A percentile compares a stretch with the other conserved stretches of the same genome.
These are phyloP conservation scores for Fulmarus glacialis DNA, from an alignment of 2,113 vertebrate species.

Conservation along the genomic window DNA sequence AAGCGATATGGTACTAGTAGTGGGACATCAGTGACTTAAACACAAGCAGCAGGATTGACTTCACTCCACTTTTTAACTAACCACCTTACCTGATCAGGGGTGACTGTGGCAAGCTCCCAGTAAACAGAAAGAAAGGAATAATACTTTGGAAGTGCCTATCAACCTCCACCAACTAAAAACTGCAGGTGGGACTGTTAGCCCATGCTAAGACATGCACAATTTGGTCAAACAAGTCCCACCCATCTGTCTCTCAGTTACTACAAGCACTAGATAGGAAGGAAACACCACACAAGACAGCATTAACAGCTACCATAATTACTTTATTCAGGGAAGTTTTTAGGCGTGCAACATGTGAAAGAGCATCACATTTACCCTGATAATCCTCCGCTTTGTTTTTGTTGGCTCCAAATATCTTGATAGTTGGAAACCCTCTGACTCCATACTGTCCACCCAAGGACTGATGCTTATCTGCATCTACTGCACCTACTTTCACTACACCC, in stretches of 20 bases:
- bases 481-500: constrained; percentile 95
- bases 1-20: not conserved
- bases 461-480: constrained; percentile 93
- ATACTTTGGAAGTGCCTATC: not conserved
- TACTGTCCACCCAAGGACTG: constrained; percentile 92
- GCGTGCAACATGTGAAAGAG: not conserved
- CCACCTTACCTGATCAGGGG: not conserved
- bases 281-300: not conserved
- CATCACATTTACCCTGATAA: constrained; percentile 86
- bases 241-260: not conserved
- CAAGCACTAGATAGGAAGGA: not conserved
- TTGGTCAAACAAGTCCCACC: not conserved
- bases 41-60: not conserved
- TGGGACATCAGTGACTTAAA: not conserved
- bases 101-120: not conserved
- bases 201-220: not conserved
- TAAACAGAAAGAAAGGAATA: not conserved
- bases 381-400: constrained; percentile 96
- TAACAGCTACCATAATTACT: not conserved
- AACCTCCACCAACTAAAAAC: not conserved
- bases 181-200: not conserved
- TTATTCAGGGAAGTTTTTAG: not conserved
- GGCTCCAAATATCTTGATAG: constrained; percentile 95
- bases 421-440: constrained; percentile 91
- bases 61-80: not conserved